These are phyloP conservation scores for Tetranychus cinnabarinus DNA, from an alignment of 1,140 invertebrate species.

Conservation along the genomic window DNA sequence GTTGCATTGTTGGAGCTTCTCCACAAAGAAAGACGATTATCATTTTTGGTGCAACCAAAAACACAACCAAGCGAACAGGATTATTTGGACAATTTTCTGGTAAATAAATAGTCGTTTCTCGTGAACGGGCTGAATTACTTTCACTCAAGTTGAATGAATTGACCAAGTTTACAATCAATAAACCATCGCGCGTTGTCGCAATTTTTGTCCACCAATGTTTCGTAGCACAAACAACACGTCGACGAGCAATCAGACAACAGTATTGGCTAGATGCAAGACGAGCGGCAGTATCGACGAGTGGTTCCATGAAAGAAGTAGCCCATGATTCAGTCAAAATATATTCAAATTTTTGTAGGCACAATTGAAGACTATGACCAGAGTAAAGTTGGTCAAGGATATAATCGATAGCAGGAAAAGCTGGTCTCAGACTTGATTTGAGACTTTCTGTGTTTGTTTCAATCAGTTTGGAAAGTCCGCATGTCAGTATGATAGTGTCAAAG, in stretches of 20 bases:
- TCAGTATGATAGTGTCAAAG: constrained; percentile 2
- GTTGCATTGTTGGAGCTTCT: neutral
- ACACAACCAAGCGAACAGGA: neutral
- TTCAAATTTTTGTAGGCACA: neutral
- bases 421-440: constrained; percentile 3
- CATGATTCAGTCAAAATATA: neutral
- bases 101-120: constrained; percentile 5
- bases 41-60: neutral
- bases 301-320: neutral
- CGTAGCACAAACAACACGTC: constrained; percentile 2
- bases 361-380: neutral
- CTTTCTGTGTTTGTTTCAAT: constrained; percentile 1
- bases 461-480: neutral
- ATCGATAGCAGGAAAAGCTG: constrained; percentile 5
- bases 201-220: constrained; percentile 6
- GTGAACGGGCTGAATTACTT: neutral
- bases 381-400: constrained; percentile 2
- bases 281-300: neutral
- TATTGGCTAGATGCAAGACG: constrained; percentile 2
- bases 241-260: constrained; percentile 1
- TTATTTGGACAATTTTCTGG: constrained; percentile 4
- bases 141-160: constrained; percentile 1
- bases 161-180: neutral
- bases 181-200: neutral
- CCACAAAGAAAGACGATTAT: constrained; percentile 3